Evolutionary conservation across 2,113 vertebrate species (phyloP).

Genomic region (Burhinus oedicnemus): DNA sequence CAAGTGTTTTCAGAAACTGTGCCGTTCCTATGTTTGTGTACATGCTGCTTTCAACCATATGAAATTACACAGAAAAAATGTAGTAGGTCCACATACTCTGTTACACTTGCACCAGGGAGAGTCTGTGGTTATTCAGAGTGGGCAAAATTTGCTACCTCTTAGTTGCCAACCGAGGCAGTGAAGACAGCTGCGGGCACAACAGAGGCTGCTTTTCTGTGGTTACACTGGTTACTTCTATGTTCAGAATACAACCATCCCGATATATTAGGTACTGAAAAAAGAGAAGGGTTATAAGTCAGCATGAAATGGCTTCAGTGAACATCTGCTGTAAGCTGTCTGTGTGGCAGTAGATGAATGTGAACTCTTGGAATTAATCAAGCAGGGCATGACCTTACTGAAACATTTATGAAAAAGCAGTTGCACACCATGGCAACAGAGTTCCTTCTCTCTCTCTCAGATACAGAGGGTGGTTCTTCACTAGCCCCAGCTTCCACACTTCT

Average conservation of each 20-base stretch:
- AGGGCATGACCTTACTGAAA: constrained; percentile 65
- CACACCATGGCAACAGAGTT: constrained; percentile 60
- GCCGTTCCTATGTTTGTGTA: background rate
- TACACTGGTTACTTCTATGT: background rate
- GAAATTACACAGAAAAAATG: background rate
- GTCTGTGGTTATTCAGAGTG: background rate
- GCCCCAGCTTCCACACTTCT: background rate
- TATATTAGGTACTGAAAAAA: constrained; percentile 27
- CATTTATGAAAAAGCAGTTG: constrained; percentile 58
- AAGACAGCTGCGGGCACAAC: background rate
- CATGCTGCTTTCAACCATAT: background rate
- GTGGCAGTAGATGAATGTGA: constrained; percentile 67
- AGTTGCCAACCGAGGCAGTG: background rate
- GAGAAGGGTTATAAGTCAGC: constrained; percentile 54
- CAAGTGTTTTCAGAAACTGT: background rate
- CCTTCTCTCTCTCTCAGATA: background rate
- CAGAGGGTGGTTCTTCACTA: background rate
- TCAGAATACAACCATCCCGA: background rate
- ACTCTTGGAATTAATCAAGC: constrained; percentile 70
- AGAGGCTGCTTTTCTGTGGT: background rate
- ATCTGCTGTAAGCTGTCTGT: constrained; percentile 55
- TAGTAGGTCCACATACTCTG: background rate
- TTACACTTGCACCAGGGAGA: background rate
- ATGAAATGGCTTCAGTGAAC: constrained; percentile 60
- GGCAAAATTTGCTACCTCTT: background rate